A percentile compares a stretch with the other conserved stretches of the same genome.
Conservation (phyloP, 2,888 invertebrate species). For the Timema podura region DNA sequence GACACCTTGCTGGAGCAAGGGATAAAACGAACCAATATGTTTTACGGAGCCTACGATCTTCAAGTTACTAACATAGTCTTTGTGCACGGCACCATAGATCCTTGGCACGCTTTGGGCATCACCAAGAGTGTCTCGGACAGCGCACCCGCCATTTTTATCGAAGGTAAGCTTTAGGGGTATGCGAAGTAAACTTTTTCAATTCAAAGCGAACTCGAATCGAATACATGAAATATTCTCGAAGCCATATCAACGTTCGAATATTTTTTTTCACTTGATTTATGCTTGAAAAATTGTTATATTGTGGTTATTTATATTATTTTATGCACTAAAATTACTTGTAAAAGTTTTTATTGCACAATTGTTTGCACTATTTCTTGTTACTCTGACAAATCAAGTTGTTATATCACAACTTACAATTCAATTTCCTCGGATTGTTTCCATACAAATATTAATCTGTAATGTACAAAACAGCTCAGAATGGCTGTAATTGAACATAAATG, state of each 20-base stretch:
- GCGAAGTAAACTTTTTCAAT: background rate
- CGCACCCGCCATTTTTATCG: constrained; percentile 69
- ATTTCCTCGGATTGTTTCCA: no score
- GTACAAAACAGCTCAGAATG: no score
- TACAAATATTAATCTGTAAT: no score
- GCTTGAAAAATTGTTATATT: no score
- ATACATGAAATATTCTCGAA: background rate
- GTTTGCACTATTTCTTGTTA: no score
- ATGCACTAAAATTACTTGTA: no score
- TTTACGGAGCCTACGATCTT: constrained; percentile 73
- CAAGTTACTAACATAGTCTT: constrained; percentile 70
- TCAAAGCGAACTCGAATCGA: background rate
- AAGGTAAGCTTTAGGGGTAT: constrained; percentile 50
- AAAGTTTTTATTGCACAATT: no score
- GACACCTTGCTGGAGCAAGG: constrained; percentile 56
- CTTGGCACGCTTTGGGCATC: constrained; percentile 80
- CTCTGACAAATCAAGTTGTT: no score
- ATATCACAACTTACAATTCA: no score
- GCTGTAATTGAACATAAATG: no score
- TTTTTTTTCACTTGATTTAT: background rate
- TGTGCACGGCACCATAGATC: constrained; percentile 86
- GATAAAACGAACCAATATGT: constrained; percentile 67
- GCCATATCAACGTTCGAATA: background rate
- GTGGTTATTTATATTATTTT: no score
- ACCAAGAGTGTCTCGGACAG: constrained; percentile 52